Evolutionary conservation across 1,140 invertebrate species (phyloP), one percentile per base, ranked within the genome.

Genomic region (Platorchestia sp.): DNA sequence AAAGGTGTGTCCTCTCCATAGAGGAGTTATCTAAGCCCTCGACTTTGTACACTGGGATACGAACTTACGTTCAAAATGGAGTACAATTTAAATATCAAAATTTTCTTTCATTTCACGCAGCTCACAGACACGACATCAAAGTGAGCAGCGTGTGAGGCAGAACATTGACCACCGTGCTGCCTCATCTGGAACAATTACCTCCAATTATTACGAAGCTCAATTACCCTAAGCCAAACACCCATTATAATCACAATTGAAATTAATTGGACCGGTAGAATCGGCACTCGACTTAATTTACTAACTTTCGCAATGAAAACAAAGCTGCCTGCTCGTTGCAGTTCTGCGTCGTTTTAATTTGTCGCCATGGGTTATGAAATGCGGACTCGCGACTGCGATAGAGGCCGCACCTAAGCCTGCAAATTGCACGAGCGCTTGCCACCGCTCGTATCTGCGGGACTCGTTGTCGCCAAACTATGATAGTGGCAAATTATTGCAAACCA

Each of bases 191-290:
- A 45, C 91, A 45, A 93, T 93, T 93, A 45, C 43, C 44, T 45
- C 45, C 91, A 93, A 93, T 93, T 47, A 47, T 93, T 44, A 93
- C 45, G 7, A 6, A 45, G 45, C 45, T 93, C 91, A 45, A 93
- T 93, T 93, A 93, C 41, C 45, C 45, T 93, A 47, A 93, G 45
- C 91, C 43, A 93, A 45, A 93, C 47, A 93, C 41, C 91, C 44
- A 93, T 93, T 45, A 93, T 93, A 47, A 93, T 93, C 91, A 47
- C 91, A 93, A 93, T 93, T 93, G 43, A 45, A 93, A 93, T 40
- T 93, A 44, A 93, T 45, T 45, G 43, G 91, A 44, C 1, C 43
- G 45, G 19, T 44, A 27, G 6, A 45, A 93, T 45, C 43, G 91
- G 91, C 91, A 93, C 40, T 93, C 91, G 41, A 44, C 44, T 93